These are phyloP conservation scores for Atractosteus spatula DNA, from an alignment of 2,113 vertebrate species.

Conservation along the genomic window DNA sequence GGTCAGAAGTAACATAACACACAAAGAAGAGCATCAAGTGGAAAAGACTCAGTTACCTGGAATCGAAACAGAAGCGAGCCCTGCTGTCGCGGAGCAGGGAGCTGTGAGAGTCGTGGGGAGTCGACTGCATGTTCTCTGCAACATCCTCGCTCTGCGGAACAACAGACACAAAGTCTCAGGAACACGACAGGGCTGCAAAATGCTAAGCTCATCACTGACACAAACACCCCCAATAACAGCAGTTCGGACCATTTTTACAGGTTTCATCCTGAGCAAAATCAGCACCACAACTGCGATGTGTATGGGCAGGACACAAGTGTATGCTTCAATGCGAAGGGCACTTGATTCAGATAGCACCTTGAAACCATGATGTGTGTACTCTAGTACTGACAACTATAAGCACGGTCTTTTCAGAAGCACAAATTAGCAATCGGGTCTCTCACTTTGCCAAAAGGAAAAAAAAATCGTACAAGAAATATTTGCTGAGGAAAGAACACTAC, in stretches of 20 bases:
- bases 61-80: constrained; percentile 90
- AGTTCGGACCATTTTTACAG: neutral
- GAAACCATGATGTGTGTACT: too few species aligned
- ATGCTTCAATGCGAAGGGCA: too few species aligned
- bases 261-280: too few species aligned
- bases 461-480: too few species aligned
- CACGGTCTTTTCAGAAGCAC: too few species aligned
- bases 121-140: constrained; percentile 36
- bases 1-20: neutral
- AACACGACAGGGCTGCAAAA: constrained; percentile 9
- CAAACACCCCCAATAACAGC: neutral
- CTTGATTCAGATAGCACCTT: too few species aligned
- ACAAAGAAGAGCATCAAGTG: constrained; percentile 9
- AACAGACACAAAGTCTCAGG: neutral
- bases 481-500: too few species aligned
- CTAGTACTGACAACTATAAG: too few species aligned
- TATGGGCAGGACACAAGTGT: too few species aligned
- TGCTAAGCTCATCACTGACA: neutral
- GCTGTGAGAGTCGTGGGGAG: constrained; percentile 62
- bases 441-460: too few species aligned
- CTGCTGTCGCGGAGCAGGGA: constrained; percentile 77
- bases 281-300: too few species aligned
- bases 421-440: too few species aligned
- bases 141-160: constrained; percentile 6
- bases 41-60: constrained; percentile 73